A percentile compares a stretch with the other conserved stretches of the same genome.
Evolutionary conservation across 2,113 vertebrate genomes (phyloP).

Genomic region (Antechinus stuartii): DNA sequence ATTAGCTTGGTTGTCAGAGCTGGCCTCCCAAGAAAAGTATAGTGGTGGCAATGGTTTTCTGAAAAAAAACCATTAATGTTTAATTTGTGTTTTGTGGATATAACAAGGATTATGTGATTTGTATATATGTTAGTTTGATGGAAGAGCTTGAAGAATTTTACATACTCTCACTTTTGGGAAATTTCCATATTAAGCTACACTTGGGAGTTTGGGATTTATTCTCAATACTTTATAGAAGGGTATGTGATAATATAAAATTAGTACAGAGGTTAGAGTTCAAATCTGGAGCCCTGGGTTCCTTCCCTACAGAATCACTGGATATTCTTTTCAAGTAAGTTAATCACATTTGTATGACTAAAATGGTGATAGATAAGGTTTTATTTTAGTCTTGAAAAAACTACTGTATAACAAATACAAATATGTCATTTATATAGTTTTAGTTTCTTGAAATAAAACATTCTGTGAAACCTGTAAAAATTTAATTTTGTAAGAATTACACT

Average conservation of each 20-base stretch:
- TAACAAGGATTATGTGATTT: neutral
- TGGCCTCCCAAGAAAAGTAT: neutral
- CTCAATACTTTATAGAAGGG: neutral
- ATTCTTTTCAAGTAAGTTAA: neutral
- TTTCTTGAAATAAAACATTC: slow-evolving; percentile 49
- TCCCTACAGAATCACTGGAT: neutral
- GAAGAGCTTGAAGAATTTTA: neutral
- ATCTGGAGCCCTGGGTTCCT: neutral
- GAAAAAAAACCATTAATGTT: neutral
- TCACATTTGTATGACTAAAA: neutral
- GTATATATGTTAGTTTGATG: neutral
- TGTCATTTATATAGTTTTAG: neutral
- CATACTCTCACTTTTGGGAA: neutral
- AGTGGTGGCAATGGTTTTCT: neutral
- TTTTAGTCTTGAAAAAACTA: neutral
- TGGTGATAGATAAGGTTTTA: neutral
- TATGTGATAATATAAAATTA: neutral
- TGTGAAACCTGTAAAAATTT: neutral
- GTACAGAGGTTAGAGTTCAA: neutral
- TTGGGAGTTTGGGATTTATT: neutral
- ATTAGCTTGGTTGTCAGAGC: neutral
- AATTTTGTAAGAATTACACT: slow-evolving; percentile 17
- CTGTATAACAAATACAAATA: neutral
- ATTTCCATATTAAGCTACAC: neutral
- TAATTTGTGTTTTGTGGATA: slow-evolving; percentile 6